phyloP scores from a whole-genome alignment of 2,797 vertebrate genomes.

The Halcyon leucocephala region DNA sequence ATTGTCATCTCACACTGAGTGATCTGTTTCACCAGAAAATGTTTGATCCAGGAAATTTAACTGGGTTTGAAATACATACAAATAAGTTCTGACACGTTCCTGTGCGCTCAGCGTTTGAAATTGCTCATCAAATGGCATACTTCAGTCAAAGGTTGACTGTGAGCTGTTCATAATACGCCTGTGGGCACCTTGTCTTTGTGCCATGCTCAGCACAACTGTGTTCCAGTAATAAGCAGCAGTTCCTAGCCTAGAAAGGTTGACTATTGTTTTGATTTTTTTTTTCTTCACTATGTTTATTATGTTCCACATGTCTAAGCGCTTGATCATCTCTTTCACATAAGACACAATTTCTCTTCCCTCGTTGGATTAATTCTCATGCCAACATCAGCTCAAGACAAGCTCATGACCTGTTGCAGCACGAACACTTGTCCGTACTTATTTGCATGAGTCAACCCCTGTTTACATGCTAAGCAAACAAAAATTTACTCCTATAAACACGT shows the following conservation, averaged over 20 bases:
- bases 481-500: background rate
- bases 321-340: background rate
- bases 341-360: background rate
- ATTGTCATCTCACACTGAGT: background rate
- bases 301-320: background rate
- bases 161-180: background rate
- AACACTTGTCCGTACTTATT: background rate
- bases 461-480: background rate
- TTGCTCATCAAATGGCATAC: background rate
- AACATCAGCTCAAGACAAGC: background rate
- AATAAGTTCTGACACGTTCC: background rate
- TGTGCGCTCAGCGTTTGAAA: background rate
- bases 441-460: background rate
- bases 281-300: background rate
- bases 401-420: background rate
- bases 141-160: background rate
- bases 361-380: background rate
- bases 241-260: background rate
- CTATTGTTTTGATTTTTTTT: background rate
- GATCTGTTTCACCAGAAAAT: background rate
- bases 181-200: background rate
- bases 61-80: background rate
- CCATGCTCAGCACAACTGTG: background rate
- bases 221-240: background rate
- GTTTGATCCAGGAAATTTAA: background rate